phyloP scores from a whole-genome alignment of 1,140 invertebrate species.

The Aphidius ervi region DNA sequence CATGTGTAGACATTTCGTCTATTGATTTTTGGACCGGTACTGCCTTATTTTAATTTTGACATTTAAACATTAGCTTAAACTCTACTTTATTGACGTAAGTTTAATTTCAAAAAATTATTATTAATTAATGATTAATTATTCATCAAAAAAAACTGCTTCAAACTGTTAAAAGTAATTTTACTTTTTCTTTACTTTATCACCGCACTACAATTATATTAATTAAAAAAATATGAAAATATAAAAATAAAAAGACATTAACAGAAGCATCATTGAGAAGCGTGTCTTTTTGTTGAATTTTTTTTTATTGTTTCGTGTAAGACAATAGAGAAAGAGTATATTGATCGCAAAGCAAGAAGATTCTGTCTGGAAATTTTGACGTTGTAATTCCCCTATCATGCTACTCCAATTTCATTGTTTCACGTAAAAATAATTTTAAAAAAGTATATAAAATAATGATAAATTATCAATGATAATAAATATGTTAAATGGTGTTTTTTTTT shows the following conservation, averaged over 20 bases:
- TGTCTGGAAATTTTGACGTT: not conserved
- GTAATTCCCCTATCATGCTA: not conserved
- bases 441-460: not conserved
- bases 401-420: constrained; percentile 1
- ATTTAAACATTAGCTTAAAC: not conserved
- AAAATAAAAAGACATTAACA: not conserved
- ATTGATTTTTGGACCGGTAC: constrained; percentile 18
- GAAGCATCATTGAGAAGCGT: too few species aligned
- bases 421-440: not conserved
- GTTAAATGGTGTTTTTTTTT: too few species aligned
- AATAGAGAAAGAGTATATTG: not conserved
- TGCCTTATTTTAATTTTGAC: not conserved
- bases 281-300: too few species aligned
- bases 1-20: constrained; percentile 16
- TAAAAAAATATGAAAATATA: not conserved
- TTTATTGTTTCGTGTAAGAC: too few species aligned
- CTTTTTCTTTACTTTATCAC: not conserved
- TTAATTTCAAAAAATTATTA: not conserved
- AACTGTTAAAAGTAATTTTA: not conserved
- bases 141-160: too few species aligned
- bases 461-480: too few species aligned
- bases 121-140: not conserved
- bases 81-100: not conserved
- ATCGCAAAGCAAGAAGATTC: constrained; percentile 1
- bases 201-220: not conserved